Conservation (phyloP, 1,140 invertebrate species). For the Drosophila oshimai region DNA sequence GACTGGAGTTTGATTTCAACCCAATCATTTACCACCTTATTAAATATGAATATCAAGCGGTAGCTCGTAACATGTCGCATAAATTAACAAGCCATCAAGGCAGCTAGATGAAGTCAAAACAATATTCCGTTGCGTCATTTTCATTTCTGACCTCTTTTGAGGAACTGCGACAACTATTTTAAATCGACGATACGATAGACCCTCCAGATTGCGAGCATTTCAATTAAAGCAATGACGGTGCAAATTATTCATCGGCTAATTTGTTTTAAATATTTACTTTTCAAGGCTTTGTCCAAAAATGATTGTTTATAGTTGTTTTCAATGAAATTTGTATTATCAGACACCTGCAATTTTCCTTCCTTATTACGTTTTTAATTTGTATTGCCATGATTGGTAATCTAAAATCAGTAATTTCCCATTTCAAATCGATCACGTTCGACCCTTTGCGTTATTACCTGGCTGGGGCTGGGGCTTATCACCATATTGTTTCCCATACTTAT, state of each 20-base stretch:
- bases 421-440: slow-evolving; percentile 4
- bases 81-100: slow-evolving; percentile 40
- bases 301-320: too few relatives aligned
- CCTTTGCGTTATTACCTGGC: neutral
- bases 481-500: neutral
- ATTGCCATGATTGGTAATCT: neutral
- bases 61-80: slow-evolving; percentile 37
- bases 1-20: neutral
- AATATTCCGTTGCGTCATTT: slow-evolving; percentile 27
- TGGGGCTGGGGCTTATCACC: neutral
- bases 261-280: neutral
- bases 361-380: neutral
- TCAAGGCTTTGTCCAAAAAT: too few relatives aligned
- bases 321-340: neutral
- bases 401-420: neutral
- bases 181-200: neutral
- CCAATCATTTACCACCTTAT: slow-evolving; percentile 22
- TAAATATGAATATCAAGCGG: slow-evolving; percentile 1
- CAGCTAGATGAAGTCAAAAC: slow-evolving; percentile 1
- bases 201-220: neutral
- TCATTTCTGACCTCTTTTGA: slow-evolving; percentile 26
- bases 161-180: neutral
- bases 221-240: slow-evolving; percentile 16
- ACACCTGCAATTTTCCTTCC: too few relatives aligned
- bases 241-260: neutral